Base-by-base conservation (phyloP, 2,797 vertebrate species). In the Arrhamphus sclerolepis region DNA sequence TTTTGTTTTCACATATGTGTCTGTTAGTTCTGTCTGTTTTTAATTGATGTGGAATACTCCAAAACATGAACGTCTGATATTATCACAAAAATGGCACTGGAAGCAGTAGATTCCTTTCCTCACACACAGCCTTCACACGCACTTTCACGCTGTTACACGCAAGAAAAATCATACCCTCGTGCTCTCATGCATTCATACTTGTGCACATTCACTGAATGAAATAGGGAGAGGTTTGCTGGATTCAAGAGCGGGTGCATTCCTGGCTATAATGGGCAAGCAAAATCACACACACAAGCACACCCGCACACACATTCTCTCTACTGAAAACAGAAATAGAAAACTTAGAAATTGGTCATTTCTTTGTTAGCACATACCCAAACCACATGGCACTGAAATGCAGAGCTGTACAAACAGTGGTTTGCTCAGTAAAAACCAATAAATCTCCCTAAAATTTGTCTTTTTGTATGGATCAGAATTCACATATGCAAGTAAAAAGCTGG, bases 141-240 rank as follows among this genome's bases (percentile, higher is more conserved):
- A 54, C 26, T 51, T n/a, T 44, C 50, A 62, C 18, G 34, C 50
- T 31, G 3, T 46, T 21, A 48, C 21, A 46, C 56, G 43, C 49
- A 54, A 9, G 13, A 43, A 61, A 31, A 61, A 16, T 57, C 18
- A 40, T 51, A 56, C 75, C 78, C 62, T 74, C 24, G 58, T 70
- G 66, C 69, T 70, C 40, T 17, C 64, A 54, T 59, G 50, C 19
- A 54, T 40, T 59, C 56, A 50, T 42, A 52, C 53, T 52, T 11
- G 43, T 22, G 43, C 24, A 50, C 44, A 55, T 57, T 41, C 58
- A 44, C 49, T 21, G 6, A 77, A 67, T 66, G 39, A 53, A 80
- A 73, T 26, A 63, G 87, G 75, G 77, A 89, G 87, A 88, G 80
- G 80, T 87, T 87, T 87, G 63, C 73, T 88, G 86, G 76, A 87